These are phyloP conservation scores for Eilema caniola DNA, from an alignment of 2,888 invertebrate genomes.

Conservation along the genomic window DNA sequence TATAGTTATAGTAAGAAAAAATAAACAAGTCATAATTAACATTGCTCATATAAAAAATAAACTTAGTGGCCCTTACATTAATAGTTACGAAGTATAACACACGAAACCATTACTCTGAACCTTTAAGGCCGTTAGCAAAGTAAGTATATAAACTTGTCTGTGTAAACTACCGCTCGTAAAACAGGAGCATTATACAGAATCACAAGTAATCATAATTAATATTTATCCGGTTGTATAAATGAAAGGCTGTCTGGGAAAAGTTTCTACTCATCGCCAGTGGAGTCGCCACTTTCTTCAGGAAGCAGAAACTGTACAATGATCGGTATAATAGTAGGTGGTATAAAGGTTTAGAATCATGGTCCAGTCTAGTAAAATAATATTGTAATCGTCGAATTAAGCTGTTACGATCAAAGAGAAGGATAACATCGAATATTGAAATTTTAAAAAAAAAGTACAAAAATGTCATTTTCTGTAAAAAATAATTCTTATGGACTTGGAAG, in stretches of 20 bases:
- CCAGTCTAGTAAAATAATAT: neutral
- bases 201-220: constrained; percentile 25
- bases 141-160: constrained; percentile 3
- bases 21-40: neutral
- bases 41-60: neutral
- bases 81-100: neutral
- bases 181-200: constrained; percentile 25
- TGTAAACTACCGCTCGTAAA: constrained; percentile 7
- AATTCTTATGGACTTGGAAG: too few relatives aligned
- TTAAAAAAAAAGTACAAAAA: too few relatives aligned
- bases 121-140: neutral
- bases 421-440: too few relatives aligned
- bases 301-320: constrained; percentile 29
- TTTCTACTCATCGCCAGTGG: constrained; percentile 49
- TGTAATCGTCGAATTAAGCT: neutral
- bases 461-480: too few relatives aligned
- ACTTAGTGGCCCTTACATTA: neutral
- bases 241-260: constrained; percentile 36
- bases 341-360: neutral
- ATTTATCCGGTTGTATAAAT: constrained; percentile 43
- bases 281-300: constrained; percentile 62
- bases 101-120: neutral
- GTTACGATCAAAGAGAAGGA: neutral
- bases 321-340: neutral
- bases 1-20: neutral